Evolutionary conservation across 2,113 vertebrate species (phyloP), one percentile per base, ranked within the genome.

Genomic region (Leucopsar rothschildi): DNA sequence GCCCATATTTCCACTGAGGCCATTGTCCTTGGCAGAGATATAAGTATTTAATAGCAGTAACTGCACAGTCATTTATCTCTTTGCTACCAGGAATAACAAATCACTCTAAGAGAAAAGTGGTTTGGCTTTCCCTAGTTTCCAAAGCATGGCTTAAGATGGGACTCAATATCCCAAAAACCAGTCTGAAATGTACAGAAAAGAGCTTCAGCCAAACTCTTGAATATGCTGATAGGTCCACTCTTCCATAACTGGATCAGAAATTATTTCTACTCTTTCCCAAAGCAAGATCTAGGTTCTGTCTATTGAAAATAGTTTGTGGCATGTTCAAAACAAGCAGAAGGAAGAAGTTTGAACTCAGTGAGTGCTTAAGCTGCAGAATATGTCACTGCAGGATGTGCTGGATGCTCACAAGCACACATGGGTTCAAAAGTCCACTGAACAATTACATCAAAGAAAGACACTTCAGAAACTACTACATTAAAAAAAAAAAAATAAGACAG

Each of bases 81-180:
- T 60, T 86, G 25, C 28, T 83, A 83, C n/a, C 23, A 68, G 57
- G 25, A 88, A 81, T 71, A 88, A 71, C 19, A 63, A 93, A 88
- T 57, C 50, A 70, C 22, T 52, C 22, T 23, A 65, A 47, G 20
- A 39, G 27, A 82, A 87, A 82, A 65, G 50, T 69, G 50, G 63
- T 53, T 90, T 79, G 82, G 10, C 45, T 9, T 93, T 85, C 24
- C 35, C 61, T 37, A 52, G 27, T 76, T 90, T 56, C 52, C 9
- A 73, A 64, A 83, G 7, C 15, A n/a, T 0, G 0, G 20, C 28
- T 22, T 75, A 56, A 86, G 21, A 47, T 15, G 14, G 25, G 40
- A 79, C 29, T 25, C 70, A 69, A 22, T 37, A 66, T 37, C 64
- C 16, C 31, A 77, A 70, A 70, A 73, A 28, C 9, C 56, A 60